These are phyloP conservation scores for Montipora efflorescens DNA, from an alignment of 64 coral and sea anemone species.

Conservation along the genomic window DNA sequence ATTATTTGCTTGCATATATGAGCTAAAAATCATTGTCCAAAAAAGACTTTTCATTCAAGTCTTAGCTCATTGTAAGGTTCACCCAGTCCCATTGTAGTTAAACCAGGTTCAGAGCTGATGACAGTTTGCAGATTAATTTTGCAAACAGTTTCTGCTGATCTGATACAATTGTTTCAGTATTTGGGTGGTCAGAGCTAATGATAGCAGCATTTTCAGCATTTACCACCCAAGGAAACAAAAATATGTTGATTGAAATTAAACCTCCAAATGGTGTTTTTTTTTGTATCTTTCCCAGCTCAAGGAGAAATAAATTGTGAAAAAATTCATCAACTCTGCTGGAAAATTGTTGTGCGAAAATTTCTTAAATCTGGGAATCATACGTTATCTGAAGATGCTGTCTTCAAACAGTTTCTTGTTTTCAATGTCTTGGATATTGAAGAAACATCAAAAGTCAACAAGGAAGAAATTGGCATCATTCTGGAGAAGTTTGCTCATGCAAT, in stretches of 20 bases:
- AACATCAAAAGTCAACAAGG: constrained; percentile 76
- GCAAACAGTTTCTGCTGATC: no score
- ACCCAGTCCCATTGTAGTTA: no score
- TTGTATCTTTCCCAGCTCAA: neutral
- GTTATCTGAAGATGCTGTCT: constrained; percentile 77
- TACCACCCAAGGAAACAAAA: no score
- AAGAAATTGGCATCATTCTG: constrained; percentile 87
- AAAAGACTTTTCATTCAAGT: no score
- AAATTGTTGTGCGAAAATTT: constrained; percentile 85
- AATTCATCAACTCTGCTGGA: constrained; percentile 85
- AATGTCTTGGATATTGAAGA: constrained; percentile 91
- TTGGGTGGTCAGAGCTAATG: no score
- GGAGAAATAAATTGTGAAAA: constrained; percentile 50
- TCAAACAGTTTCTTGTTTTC: constrained; percentile 90
- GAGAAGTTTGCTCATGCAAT: constrained; percentile 89
- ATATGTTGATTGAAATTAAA: neutral
- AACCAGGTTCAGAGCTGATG: no score
- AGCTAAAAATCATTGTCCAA: no score
- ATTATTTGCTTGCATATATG: no score
- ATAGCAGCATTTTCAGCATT: no score
- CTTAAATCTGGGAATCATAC: constrained; percentile 59
- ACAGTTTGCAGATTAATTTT: no score
- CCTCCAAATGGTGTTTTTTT: neutral
- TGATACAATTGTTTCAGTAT: no score
- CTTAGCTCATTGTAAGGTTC: no score